Percentiles rank a stretch among this genome's conserved stretches.
Evolutionary conservation across 2,797 vertebrate genomes (phyloP).

Genomic region (Paratrypauchen microcephalus): DNA sequence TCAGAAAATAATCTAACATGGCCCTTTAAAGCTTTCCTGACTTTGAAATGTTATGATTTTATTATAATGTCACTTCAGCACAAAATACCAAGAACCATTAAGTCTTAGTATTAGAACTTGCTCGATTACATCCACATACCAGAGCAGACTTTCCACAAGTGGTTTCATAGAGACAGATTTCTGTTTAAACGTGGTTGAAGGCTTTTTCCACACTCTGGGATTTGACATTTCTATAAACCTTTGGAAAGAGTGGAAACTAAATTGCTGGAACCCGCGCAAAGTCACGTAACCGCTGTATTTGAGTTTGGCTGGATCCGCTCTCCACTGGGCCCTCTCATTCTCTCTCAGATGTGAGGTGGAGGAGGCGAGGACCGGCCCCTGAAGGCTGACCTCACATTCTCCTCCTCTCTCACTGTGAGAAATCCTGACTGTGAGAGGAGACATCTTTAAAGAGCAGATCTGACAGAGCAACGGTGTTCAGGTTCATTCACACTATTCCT

Average conservation of each 20-base stretch:
- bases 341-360: slow-evolving; percentile 33
- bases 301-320: slow-evolving; percentile 15
- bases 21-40: no score
- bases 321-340: slow-evolving; percentile 37
- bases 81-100: not conserved
- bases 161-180: not conserved
- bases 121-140: not conserved
- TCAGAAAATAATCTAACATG: no score
- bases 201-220: slow-evolving; percentile 50
- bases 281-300: slow-evolving; percentile 23
- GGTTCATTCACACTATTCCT: slow-evolving; percentile 15
- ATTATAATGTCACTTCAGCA: no score
- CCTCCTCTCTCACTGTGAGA: slow-evolving; percentile 30
- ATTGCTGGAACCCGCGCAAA: slow-evolving; percentile 1
- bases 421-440: slow-evolving; percentile 38
- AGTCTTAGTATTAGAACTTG: not conserved
- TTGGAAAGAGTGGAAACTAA: slow-evolving; percentile 31
- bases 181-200: not conserved
- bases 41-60: no score
- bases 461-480: slow-evolving; percentile 30
- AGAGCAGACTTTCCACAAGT: not conserved
- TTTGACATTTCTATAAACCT: slow-evolving; percentile 7
- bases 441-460: slow-evolving; percentile 34
- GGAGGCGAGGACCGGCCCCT: slow-evolving; percentile 24
- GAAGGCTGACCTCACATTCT: slow-evolving; percentile 40